A percentile compares a stretch with the other conserved stretches of the same genome.
These are phyloP conservation scores for Falco novaeseelandiae DNA, from an alignment of 2,797 vertebrate genomes.

Conservation along the genomic window DNA sequence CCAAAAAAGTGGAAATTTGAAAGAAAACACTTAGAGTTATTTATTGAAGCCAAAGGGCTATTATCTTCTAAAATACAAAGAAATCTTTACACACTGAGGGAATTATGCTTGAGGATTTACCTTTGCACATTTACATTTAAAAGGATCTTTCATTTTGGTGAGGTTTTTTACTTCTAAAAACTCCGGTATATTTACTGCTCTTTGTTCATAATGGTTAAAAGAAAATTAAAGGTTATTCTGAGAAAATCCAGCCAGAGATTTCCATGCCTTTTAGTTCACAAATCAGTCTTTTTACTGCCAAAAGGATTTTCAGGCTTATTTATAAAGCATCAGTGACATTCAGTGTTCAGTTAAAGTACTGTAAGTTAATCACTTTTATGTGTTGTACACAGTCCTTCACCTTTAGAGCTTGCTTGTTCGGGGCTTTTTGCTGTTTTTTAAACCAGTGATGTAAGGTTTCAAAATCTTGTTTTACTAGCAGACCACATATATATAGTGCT, in stretches of 20 bases:
- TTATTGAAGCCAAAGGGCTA: slow-evolving; percentile 31
- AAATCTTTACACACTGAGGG: background rate
- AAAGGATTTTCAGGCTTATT: background rate
- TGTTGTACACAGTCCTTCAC: background rate
- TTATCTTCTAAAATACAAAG: slow-evolving; percentile 53
- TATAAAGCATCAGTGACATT: slow-evolving; percentile 26
- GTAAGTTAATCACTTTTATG: background rate
- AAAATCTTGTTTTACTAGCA: background rate
- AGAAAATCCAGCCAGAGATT: background rate
- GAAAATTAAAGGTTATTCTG: slow-evolving; percentile 8
- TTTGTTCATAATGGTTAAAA: background rate
- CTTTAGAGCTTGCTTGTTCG: background rate
- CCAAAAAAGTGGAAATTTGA: background rate
- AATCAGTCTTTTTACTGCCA: background rate
- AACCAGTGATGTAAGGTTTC: background rate
- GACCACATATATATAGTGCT: fast-evolving
- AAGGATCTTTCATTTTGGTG: background rate
- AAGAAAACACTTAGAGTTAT: slow-evolving; percentile 41
- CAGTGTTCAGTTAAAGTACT: slow-evolving; percentile 13
- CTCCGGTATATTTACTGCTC: background rate
- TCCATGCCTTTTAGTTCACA: background rate
- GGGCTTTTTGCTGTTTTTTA: background rate
- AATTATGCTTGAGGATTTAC: slow-evolving; percentile 41
- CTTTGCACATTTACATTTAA: slow-evolving; percentile 1
- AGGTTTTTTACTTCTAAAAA: background rate